Base-by-base conservation (phyloP, 2,797 vertebrate species). In the Sebastes dallii region DNA sequence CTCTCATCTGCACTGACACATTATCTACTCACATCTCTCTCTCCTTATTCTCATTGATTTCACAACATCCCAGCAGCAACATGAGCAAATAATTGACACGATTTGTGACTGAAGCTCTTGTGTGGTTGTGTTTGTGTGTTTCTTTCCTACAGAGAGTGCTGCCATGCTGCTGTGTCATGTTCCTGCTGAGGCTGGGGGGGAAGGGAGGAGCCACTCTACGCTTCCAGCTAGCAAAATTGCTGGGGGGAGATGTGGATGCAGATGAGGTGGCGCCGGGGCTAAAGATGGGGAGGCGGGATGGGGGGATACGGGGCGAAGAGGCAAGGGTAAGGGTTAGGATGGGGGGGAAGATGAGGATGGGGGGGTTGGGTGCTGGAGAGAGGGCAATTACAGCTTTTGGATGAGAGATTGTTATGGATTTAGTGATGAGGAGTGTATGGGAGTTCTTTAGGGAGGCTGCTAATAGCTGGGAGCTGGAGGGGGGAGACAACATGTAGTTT, bases 161-260 rank as follows among this genome's bases (percentile, higher is more conserved):
- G 75, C 86, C 85, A 88, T 91, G 93, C 83, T 94, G 93, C 94
- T 95, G 94, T 95, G 94, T 95, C 94, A 95, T 94, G 93, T 80
- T 91, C 84, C 83, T 84, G 82, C 72, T 77, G 56, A 89, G 71
- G 86, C 78, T 80, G 80, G 89, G 90, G 87, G 86, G 87, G 86
- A 80, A 88, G 90, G 94, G 91, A 86, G 91, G 90, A 85, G 86
- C 77, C 80, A 84, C 65, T 52, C 72, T 72, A 72, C 62, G 5
- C 74, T 74, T 50, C 59, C 80, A 79, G 75, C 78, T 80, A 8
- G 0, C 64, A 64, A 81, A 84, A 65, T 69, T 77, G 71, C 83
- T 84, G 46, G 77, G 34, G 34, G 34, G 27, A 71, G 80, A 86
- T 68, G 80, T 82, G 77, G 76, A 86, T 85, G 80, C 29, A 59